Evolutionary conservation across 2,113 vertebrate genomes (phyloP).

Genomic region (Artemisiospiza belli): DNA sequence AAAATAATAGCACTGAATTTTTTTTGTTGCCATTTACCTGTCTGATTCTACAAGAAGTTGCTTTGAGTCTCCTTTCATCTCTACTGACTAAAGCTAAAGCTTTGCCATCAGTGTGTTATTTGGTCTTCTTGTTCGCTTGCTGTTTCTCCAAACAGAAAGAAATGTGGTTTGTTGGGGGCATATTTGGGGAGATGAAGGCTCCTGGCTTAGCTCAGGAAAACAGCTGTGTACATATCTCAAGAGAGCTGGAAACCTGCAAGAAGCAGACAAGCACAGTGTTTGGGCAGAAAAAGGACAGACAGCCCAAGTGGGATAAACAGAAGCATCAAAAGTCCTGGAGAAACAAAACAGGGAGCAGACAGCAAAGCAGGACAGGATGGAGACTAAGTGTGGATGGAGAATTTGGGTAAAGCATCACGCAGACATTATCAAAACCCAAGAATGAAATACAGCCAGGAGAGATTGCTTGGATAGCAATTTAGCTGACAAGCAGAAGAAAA

Average conservation of each 20-base stretch:
- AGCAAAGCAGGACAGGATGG: not conserved
- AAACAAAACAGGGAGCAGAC: not conserved
- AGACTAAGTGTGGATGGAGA: not conserved
- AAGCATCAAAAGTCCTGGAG: not conserved
- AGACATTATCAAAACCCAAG: not conserved
- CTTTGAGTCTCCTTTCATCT: not conserved
- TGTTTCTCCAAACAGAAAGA: not conserved
- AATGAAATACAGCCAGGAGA: not conserved
- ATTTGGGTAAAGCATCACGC: accelerated
- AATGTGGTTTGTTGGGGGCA: not conserved
- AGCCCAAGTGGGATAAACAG: not conserved
- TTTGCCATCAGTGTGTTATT: not conserved
- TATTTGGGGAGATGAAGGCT: not conserved
- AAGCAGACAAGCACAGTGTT: not conserved
- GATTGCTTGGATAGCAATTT: not conserved
- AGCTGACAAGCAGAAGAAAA: not conserved
- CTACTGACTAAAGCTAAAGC: not conserved
- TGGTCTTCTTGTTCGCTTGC: not conserved
- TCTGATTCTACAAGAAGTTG: not conserved
- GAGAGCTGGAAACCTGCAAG: not conserved
- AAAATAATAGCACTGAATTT: not conserved
- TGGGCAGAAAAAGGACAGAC: not conserved
- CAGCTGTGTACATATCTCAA: not conserved
- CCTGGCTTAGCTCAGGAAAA: not conserved
- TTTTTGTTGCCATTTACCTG: not conserved